Conservation (phyloP, 2,888 invertebrate species). For the Galerucella nymphaeae region DNA sequence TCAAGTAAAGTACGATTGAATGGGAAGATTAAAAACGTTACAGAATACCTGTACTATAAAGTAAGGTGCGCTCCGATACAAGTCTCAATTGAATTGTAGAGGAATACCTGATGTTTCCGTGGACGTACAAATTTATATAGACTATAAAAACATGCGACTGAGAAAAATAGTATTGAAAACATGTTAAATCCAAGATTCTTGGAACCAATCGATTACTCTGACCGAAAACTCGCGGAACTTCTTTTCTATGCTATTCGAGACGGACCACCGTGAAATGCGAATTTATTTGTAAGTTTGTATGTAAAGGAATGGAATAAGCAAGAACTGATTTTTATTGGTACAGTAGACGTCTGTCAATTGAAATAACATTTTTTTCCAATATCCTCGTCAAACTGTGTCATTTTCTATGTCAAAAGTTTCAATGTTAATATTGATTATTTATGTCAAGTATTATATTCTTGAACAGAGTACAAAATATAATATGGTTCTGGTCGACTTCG, state of each 20-base stretch:
- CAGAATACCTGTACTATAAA: neutral
- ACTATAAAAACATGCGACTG: constrained; percentile 48
- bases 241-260: constrained; percentile 50
- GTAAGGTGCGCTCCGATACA: constrained; percentile 2
- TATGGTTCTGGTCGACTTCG: too few species aligned
- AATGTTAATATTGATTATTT: too few species aligned
- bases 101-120: constrained; percentile 35
- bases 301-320: constrained; percentile 25
- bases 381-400: too few species aligned
- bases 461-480: too few species aligned
- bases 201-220: constrained; percentile 56
- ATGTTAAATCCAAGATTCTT: constrained; percentile 57
- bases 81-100: constrained; percentile 6
- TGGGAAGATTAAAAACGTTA: neutral
- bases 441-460: too few species aligned
- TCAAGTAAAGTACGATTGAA: neutral
- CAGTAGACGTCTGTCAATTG: constrained; percentile 39
- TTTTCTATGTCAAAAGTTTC: too few species aligned
- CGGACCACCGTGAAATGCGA: constrained; percentile 55
- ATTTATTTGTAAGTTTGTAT: constrained; percentile 34
- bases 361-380: too few species aligned
- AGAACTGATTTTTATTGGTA: constrained; percentile 42
- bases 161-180: constrained; percentile 54
- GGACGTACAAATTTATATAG: constrained; percentile 50
- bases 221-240: constrained; percentile 50